Evolutionary conservation across 2,113 vertebrate genomes (phyloP).

Genomic region (Pterocles gutturalis): DNA sequence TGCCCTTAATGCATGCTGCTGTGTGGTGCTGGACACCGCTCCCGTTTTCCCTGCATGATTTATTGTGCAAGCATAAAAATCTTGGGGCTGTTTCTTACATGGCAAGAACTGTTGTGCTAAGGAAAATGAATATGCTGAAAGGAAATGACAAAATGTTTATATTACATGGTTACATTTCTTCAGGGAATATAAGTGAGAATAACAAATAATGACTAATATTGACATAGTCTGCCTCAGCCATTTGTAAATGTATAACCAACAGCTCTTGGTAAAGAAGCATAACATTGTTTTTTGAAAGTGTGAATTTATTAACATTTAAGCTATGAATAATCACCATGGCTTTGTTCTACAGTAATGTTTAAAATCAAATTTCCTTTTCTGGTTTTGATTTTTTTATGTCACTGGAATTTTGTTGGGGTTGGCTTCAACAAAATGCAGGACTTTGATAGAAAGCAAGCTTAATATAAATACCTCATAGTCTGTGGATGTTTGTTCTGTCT

Average conservation of each 20-base stretch:
- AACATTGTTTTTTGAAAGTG: neutral
- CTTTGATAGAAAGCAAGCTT: neutral
- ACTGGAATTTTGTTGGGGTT: neutral
- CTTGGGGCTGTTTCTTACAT: conserved; percentile 37
- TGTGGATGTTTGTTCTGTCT: neutral
- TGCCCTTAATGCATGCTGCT: conserved; percentile 29
- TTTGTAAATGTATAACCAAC: neutral
- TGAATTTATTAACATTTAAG: conserved; percentile 2
- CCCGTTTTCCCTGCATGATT: conserved; percentile 24
- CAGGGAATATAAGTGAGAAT: conserved; percentile 26
- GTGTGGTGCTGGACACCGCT: rapidly evolving
- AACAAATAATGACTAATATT: conserved; percentile 40
- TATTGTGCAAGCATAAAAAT: conserved; percentile 46
- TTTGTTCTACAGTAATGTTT: neutral
- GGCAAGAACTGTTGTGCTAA: conserved; percentile 47
- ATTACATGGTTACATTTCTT: conserved; percentile 37
- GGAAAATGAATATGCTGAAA: conserved; percentile 38
- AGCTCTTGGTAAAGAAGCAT: neutral
- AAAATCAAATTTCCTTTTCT: neutral
- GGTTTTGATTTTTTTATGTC: neutral
- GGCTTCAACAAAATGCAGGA: neutral
- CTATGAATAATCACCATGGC: neutral
- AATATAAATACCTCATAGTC: neutral
- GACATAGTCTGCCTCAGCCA: conserved; percentile 8
- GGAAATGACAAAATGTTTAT: conserved; percentile 63